These are phyloP conservation scores for Limosa lapponica DNA, from an alignment of 2,797 vertebrate species.

Conservation along the genomic window DNA sequence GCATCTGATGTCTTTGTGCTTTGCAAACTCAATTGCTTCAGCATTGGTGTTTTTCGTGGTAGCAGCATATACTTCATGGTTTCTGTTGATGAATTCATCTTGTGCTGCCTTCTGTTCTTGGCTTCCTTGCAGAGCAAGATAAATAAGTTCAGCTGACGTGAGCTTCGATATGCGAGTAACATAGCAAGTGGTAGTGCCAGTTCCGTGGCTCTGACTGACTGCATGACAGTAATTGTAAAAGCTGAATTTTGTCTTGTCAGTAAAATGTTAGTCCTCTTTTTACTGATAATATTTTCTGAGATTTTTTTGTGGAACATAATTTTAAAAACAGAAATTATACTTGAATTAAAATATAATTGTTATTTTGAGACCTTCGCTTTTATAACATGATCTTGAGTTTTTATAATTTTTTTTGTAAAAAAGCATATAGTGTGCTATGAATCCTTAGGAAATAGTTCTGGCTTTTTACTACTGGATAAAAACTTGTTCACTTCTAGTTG, in stretches of 20 bases:
- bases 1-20: not conserved
- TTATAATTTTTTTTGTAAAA: not conserved
- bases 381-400: not conserved
- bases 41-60: not conserved
- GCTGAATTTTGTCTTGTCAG: not conserved
- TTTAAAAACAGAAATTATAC: not conserved
- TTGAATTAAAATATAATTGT: not conserved
- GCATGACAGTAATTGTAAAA: not conserved
- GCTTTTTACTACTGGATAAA: not conserved
- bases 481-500: not conserved
- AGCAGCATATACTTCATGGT: not conserved
- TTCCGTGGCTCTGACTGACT: not conserved
- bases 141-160: not conserved
- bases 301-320: not conserved
- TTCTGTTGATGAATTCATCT: not conserved
- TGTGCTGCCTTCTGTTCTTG: not conserved
- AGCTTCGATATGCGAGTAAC: not conserved
- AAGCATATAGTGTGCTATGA: not conserved
- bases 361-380: not conserved
- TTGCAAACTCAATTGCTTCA: not conserved
- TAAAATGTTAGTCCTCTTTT: not conserved
- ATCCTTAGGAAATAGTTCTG: not conserved
- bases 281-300: not conserved
- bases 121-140: not conserved
- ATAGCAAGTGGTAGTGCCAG: not conserved